Base-by-base conservation (phyloP, 2,797 vertebrate species). In the Lagorchestes hirsutus region DNA sequence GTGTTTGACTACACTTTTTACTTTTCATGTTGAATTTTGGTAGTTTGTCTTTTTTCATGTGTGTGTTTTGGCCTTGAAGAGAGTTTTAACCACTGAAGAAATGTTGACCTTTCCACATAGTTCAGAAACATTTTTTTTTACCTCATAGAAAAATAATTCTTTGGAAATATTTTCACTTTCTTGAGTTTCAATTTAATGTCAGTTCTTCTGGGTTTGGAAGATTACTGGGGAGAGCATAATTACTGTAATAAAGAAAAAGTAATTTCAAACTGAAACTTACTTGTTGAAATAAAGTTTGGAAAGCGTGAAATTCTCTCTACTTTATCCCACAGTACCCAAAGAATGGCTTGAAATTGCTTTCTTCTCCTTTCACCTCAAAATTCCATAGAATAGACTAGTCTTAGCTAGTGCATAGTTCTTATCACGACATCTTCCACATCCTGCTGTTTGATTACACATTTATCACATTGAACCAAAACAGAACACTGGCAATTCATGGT, bases 101-200 rank as follows among this genome's bases (percentile, higher is more conserved):
- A 13, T 90, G 50, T 24, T 87, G 28, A 34, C 34, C 56, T 54
- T 22, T 91, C 55, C 74, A 82, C 74, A 46, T 46, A 87, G 40
- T 87, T 87, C 22, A 87, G 74, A 87, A 87, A 50, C 40, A 50
- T 27, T 55, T 50, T 95, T 91, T 90, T 34, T 50, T 5, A 22
- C n/a, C 50, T 14, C 94, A n/a, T 54, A 87, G 22, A 90, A 95
- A 94, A 91, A 46, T 13, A 90, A 57, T 94, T 94, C 10, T 56
- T 31, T 90, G 14, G 93, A 54, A 52, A 3, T 1, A 29, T 55
- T 93, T 91, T 92, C 34, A 91, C 40, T 87, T 87, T 93, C 91
- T 93, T 55, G 40, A 93, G 90, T 9, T 94, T 93, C 54, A 50
- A 87, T 87, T 96, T 91, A 54, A 91, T 57, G 92, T 56, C 46